A percentile compares a stretch with the other conserved stretches of the same genome.
Conservation (phyloP, 2,888 invertebrate species). For the Drosophila nigricruria region DNA sequence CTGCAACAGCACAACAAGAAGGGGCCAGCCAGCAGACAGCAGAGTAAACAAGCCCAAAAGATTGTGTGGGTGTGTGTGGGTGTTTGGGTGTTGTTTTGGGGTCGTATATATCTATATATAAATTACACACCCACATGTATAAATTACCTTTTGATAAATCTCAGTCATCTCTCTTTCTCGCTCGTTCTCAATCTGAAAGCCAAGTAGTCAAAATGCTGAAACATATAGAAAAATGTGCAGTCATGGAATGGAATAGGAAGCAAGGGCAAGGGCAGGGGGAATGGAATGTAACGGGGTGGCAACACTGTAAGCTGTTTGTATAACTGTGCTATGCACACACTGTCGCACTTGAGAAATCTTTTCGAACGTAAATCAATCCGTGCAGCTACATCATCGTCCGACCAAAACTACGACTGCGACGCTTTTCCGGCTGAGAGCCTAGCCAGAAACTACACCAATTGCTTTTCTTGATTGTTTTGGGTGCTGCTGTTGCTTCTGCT, state of each 20-base stretch:
- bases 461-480: constrained; percentile 77
- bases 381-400: constrained; percentile 74
- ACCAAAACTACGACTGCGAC: constrained; percentile 39
- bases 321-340: constrained; percentile 45
- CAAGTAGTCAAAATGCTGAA: constrained; percentile 48
- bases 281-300: constrained; percentile 25
- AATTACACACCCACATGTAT: constrained; percentile 80
- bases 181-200: constrained; percentile 6
- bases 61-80: neutral
- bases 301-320: constrained; percentile 21
- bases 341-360: constrained; percentile 84
- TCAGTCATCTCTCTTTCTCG: constrained; percentile 69
- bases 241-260: constrained; percentile 16
- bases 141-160: constrained; percentile 86
- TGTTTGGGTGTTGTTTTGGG: neutral
- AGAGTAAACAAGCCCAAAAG: constrained; percentile 46
- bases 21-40: constrained; percentile 43
- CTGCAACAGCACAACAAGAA: constrained; percentile 16
- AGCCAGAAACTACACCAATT: constrained; percentile 52
- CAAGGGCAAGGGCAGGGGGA: neutral
- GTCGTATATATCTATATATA: constrained; percentile 62
- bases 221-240: constrained; percentile 64
- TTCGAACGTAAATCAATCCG: constrained; percentile 85
- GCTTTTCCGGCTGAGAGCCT: constrained; percentile 36
- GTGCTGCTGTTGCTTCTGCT: constrained; percentile 35